These are phyloP conservation scores for Laticauda colubrina DNA, from an alignment of 2,113 vertebrate species.

Conservation along the genomic window DNA sequence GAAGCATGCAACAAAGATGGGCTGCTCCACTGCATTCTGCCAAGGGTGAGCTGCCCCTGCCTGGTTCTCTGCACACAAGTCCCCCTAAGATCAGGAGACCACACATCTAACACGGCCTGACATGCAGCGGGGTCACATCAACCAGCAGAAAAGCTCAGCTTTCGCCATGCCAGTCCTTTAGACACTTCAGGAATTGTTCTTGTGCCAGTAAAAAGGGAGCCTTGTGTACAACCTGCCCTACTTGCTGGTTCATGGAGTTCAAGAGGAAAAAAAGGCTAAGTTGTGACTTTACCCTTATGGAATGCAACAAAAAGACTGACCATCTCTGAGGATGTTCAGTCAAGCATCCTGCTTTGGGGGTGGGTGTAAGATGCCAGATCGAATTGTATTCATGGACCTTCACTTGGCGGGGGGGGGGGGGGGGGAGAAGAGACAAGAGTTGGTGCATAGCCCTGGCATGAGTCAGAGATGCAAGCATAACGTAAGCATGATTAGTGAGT, in stretches of 20 bases:
- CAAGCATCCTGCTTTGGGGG: background rate
- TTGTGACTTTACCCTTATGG: background rate
- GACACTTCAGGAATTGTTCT: background rate
- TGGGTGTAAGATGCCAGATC: background rate
- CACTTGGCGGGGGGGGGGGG: no score
- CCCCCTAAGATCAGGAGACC: background rate
- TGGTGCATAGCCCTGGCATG: slow-evolving; percentile 43
- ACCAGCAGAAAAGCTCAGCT: background rate
- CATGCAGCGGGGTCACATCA: slow-evolving; percentile 1
- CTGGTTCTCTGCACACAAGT: slow-evolving; percentile 18
- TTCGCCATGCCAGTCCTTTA: background rate
- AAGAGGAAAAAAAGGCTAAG: background rate
- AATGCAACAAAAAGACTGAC: background rate
- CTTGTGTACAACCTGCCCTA: background rate
- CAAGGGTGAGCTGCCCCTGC: background rate
- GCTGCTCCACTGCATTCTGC: background rate
- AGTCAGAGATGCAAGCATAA: slow-evolving; percentile 56
- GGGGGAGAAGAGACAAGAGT: background rate
- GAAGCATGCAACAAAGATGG: slow-evolving; percentile 37
- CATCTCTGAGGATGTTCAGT: background rate
- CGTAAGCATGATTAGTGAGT: slow-evolving; percentile 71
- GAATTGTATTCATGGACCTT: background rate
- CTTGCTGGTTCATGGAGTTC: background rate
- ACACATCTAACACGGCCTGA: background rate
- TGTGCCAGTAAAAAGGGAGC: background rate